Conservation (phyloP, 2,113 vertebrate species). For the Melanocharis versteri region DNA sequence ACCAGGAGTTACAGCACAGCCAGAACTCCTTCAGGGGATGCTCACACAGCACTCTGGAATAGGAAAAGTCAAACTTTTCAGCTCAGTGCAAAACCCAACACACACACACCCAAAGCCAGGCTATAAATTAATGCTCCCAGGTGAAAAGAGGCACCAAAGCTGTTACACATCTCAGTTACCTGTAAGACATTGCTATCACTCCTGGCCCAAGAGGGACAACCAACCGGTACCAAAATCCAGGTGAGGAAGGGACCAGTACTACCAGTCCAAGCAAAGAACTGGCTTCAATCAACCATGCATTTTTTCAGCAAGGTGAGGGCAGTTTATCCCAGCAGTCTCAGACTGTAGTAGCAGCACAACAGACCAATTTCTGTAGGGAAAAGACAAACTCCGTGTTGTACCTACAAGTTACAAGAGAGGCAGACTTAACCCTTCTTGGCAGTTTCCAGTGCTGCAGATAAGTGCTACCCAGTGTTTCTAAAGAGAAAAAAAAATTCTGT, state of each 20-base stretch:
- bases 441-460: background rate
- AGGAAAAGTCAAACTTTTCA: background rate
- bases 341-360: background rate
- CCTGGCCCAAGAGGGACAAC: background rate
- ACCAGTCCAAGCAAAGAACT: background rate
- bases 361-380: background rate
- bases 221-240: too few relatives aligned
- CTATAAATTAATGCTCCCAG: background rate
- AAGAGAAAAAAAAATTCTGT: background rate
- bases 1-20: background rate
- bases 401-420: rapidly evolving
- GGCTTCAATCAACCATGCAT: rapidly evolving
- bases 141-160: background rate
- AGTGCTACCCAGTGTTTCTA: rapidly evolving
- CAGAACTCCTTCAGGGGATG: background rate
- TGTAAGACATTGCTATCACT: background rate
- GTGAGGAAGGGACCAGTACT: background rate
- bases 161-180: background rate
- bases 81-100: rapidly evolving
- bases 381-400: too few relatives aligned
- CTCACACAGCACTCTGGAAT: background rate
- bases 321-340: background rate
- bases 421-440: background rate
- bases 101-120: background rate
- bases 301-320: background rate